Conservation (phyloP, 2,888 invertebrate species). For the Fragum whitleyi region DNA sequence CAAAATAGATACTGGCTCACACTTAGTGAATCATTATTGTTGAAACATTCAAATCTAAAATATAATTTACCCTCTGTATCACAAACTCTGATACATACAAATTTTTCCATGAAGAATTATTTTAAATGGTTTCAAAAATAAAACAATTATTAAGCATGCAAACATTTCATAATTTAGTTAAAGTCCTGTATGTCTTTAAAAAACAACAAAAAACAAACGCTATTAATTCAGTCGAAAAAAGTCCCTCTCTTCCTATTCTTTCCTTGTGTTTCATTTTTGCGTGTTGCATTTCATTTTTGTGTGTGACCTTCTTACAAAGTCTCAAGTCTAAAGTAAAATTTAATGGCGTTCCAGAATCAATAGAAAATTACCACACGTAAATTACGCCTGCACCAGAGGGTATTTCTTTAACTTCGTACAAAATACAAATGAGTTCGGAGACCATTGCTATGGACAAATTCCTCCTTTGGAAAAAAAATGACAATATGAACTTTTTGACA, state of each 20-base stretch:
- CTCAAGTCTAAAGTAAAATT: slow-evolving; percentile 49
- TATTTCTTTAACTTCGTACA: slow-evolving; percentile 25
- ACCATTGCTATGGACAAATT: not conserved
- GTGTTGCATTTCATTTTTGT: slow-evolving; percentile 21
- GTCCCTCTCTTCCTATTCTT: not conserved
- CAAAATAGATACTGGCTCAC: no score
- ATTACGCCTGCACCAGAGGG: slow-evolving; percentile 59
- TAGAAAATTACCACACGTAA: slow-evolving; percentile 66
- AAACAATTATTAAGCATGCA: no score
- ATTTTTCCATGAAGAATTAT: no score
- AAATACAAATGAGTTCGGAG: slow-evolving; percentile 4
- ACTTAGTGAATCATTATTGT: no score
- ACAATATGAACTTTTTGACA: no score
- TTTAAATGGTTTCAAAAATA: no score
- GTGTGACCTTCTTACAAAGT: slow-evolving; percentile 19
- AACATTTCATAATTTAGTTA: no score
- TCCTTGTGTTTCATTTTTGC: slow-evolving; percentile 12
- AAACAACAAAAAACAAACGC: not conserved
- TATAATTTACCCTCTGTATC: no score
- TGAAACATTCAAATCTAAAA: no score
- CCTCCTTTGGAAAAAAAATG: no score
- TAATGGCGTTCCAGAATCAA: slow-evolving; percentile 66
- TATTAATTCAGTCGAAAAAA: not conserved
- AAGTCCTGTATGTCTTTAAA: no score
- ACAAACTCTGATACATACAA: no score